Evolutionary conservation across 2,797 vertebrate genomes (phyloP).

Genomic region (Bovichtus diacanthus): DNA sequence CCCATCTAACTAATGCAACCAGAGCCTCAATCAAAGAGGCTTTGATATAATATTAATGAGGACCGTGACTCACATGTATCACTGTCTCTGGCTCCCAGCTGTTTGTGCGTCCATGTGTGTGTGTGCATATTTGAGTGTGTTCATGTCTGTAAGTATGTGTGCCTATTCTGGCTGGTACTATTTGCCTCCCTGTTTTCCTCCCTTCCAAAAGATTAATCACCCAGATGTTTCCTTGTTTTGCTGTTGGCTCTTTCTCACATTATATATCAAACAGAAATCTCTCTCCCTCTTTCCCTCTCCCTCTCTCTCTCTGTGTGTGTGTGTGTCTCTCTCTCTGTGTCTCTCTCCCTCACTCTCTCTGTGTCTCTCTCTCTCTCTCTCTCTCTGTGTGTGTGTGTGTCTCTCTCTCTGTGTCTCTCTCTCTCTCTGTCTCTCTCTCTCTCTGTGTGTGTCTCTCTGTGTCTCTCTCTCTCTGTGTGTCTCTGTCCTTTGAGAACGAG

Average conservation of each 20-base stretch:
- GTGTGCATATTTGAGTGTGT: constrained; percentile 15
- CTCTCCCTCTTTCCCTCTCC: constrained; percentile 55
- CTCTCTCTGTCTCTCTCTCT: too few species aligned
- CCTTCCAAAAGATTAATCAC: constrained; percentile 86
- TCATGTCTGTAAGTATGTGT: constrained; percentile 27
- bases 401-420: constrained; percentile 6
- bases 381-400: too few species aligned
- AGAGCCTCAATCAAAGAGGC: constrained; percentile 46
- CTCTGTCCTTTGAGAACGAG: too few species aligned
- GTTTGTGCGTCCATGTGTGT: constrained; percentile 39
- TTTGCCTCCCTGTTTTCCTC: constrained; percentile 74
- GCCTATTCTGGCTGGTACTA: constrained; percentile 71
- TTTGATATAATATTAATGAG: constrained; percentile 81
- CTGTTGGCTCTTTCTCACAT: constrained; percentile 90
- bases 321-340: constrained; percentile 22
- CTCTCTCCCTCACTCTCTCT: too few species aligned
- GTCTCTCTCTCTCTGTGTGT: too few species aligned
- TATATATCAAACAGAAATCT: constrained; percentile 86
- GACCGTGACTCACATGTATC: constrained; percentile 63
- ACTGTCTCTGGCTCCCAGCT: constrained; percentile 73
- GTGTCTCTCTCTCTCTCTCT: constrained; percentile 1
- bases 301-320: constrained; percentile 16
- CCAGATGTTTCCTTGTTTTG: constrained; percentile 91
- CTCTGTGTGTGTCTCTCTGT: too few species aligned
- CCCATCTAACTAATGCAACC: constrained; percentile 31